A percentile compares a stretch with the other conserved stretches of the same genome.
phyloP scores from a whole-genome alignment of 1,140 invertebrate genomes.

The Drosophila subpulchrella region DNA sequence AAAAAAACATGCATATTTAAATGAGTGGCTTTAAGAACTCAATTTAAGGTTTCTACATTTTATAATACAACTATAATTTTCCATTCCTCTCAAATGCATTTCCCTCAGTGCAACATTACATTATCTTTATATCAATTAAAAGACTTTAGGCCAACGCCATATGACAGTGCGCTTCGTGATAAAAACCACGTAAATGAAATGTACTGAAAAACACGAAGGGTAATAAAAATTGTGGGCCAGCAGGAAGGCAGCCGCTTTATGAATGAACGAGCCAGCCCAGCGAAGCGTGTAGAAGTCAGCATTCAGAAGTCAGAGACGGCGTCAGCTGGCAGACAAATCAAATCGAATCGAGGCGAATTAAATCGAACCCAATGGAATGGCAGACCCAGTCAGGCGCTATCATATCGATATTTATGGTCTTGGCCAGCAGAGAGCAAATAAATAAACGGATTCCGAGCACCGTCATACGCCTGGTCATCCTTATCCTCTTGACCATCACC shows the following conservation, averaged over 20 bases:
- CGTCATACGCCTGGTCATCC: slow-evolving; percentile 29
- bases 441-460: slow-evolving; percentile 51
- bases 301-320: slow-evolving; percentile 23
- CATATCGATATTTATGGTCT: slow-evolving; percentile 75
- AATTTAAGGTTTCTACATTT: too few species aligned
- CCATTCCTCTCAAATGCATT: neutral
- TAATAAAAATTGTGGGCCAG: slow-evolving; percentile 23
- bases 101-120: neutral
- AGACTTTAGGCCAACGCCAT: slow-evolving; percentile 51
- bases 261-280: slow-evolving; percentile 55
- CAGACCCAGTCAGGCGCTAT: slow-evolving; percentile 61
- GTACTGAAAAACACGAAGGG: slow-evolving; percentile 14
- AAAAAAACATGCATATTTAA: too few species aligned
- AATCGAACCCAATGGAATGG: slow-evolving; percentile 33
- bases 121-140: slow-evolving; percentile 61
- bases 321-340: slow-evolving; percentile 48
- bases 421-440: slow-evolving; percentile 58
- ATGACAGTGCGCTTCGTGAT: slow-evolving; percentile 43
- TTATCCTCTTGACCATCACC: slow-evolving; percentile 16
- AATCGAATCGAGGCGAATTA: slow-evolving; percentile 35
- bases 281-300: slow-evolving; percentile 46
- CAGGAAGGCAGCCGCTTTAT: slow-evolving; percentile 50
- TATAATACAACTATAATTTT: neutral
- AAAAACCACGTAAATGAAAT: slow-evolving; percentile 59
- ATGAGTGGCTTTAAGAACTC: too few species aligned